phyloP scores from a whole-genome alignment of 2,888 invertebrate genomes.

The Cyclophora punctaria region DNA sequence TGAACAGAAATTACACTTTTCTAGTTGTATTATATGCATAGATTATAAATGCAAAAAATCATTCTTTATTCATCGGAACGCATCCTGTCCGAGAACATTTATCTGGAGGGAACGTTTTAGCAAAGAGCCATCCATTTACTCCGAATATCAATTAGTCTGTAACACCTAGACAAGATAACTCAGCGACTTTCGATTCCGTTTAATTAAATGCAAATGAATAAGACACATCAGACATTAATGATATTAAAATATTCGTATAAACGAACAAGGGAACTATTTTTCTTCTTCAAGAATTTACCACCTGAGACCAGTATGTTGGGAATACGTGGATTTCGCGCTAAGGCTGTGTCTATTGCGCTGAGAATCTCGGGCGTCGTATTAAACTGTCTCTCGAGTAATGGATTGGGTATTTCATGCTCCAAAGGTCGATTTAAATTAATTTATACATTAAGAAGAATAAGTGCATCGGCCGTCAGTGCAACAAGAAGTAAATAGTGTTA shows the following conservation, averaged over 20 bases:
- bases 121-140: constrained; percentile 47
- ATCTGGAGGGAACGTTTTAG: constrained; percentile 3
- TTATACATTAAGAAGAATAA: constrained; percentile 60
- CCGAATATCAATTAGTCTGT: constrained; percentile 61
- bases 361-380: constrained; percentile 42
- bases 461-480: constrained; percentile 36
- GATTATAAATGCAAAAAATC: background rate
- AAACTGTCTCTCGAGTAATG: constrained; percentile 59
- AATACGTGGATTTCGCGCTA: constrained; percentile 39
- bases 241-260: constrained; percentile 40
- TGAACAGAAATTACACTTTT: no score
- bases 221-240: constrained; percentile 49
- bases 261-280: constrained; percentile 36
- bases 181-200: constrained; percentile 38
- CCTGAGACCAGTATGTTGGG: constrained; percentile 42
- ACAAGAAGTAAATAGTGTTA: constrained; percentile 57
- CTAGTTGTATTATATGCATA: background rate
- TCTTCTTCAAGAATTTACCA: constrained; percentile 48
- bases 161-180: constrained; percentile 60
- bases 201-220: constrained; percentile 61
- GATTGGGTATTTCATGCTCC: constrained; percentile 63
- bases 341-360: constrained; percentile 38
- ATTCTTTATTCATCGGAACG: no score
- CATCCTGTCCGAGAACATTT: no score
- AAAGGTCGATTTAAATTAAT: constrained; percentile 68